phyloP scores from a whole-genome alignment of 2,888 invertebrate genomes.

The Antitype chi region DNA sequence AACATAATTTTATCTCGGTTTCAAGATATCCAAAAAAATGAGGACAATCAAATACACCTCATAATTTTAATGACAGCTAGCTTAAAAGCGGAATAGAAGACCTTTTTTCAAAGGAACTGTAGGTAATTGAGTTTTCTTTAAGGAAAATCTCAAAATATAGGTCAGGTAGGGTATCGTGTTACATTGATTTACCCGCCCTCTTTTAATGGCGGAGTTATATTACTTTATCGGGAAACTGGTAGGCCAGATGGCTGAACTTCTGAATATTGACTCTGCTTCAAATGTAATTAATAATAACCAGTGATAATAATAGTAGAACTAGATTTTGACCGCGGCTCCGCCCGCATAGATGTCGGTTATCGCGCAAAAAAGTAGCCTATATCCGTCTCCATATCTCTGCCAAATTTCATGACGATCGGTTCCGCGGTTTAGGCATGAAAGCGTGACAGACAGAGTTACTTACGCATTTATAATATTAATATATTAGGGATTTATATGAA shows the following conservation, averaged over 20 bases:
- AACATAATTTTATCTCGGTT: neutral
- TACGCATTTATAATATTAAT: too few relatives aligned
- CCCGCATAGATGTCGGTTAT: too few relatives aligned
- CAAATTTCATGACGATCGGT: too few relatives aligned
- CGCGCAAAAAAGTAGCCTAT: too few relatives aligned
- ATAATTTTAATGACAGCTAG: slow-evolving; percentile 8
- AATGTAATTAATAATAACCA: neutral
- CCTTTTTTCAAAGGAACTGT: neutral
- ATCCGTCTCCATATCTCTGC: too few relatives aligned
- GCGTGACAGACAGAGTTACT: too few relatives aligned
- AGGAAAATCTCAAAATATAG: slow-evolving; percentile 31
- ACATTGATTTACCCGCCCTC: slow-evolving; percentile 8
- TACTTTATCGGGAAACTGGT: slow-evolving; percentile 6
- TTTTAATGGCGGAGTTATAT: slow-evolving; percentile 22
- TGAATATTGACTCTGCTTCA: neutral
- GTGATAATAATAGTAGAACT: neutral
- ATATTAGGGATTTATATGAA: too few relatives aligned
- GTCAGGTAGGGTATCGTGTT: slow-evolving; percentile 1
- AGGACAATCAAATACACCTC: neutral
- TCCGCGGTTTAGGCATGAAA: too few relatives aligned
- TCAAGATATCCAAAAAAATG: neutral
- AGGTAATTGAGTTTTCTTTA: slow-evolving; percentile 26
- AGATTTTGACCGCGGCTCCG: neutral
- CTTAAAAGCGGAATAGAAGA: slow-evolving; percentile 2
- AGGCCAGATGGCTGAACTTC: neutral